Evolutionary conservation across 2,113 vertebrate species (phyloP).

Genomic region (Panthera uncia): DNA sequence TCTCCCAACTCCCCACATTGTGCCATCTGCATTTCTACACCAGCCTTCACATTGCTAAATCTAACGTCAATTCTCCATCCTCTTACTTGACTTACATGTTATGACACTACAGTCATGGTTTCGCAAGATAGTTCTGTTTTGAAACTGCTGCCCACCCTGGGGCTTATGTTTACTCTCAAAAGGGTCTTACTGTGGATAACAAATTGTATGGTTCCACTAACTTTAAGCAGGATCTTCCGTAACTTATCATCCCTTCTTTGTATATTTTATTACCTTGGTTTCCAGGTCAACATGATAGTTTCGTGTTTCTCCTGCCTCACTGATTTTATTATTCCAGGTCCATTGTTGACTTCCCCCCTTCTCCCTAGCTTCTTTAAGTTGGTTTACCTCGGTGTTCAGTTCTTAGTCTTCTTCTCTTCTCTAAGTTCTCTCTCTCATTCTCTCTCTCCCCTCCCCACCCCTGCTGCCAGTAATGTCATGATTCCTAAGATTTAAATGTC

Average conservation of each 20-base stretch:
- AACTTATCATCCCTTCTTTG: not conserved
- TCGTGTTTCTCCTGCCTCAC: not conserved
- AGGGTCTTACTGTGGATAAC: not conserved
- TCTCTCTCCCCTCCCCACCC: not conserved
- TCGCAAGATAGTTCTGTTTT: not conserved
- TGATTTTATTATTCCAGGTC: not conserved
- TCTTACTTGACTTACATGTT: not conserved
- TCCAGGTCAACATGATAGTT: not conserved
- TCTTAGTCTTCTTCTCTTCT: not conserved
- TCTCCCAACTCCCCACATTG: not conserved
- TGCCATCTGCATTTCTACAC: not conserved
- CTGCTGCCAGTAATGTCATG: not conserved
- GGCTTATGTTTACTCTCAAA: not conserved
- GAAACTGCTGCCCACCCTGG: not conserved
- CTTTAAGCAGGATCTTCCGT: not conserved
- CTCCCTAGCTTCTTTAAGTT: not conserved
- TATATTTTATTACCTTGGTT: not conserved
- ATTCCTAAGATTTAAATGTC: not conserved
- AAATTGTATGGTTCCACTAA: not conserved
- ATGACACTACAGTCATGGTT: not conserved
- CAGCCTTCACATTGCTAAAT: not conserved
- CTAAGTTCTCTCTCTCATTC: not conserved
- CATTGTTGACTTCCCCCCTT: not conserved
- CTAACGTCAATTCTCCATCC: not conserved
- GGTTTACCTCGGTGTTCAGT: not conserved